Base-by-base conservation (phyloP, 2,113 vertebrate species). In the Entelurus aequoreus region DNA sequence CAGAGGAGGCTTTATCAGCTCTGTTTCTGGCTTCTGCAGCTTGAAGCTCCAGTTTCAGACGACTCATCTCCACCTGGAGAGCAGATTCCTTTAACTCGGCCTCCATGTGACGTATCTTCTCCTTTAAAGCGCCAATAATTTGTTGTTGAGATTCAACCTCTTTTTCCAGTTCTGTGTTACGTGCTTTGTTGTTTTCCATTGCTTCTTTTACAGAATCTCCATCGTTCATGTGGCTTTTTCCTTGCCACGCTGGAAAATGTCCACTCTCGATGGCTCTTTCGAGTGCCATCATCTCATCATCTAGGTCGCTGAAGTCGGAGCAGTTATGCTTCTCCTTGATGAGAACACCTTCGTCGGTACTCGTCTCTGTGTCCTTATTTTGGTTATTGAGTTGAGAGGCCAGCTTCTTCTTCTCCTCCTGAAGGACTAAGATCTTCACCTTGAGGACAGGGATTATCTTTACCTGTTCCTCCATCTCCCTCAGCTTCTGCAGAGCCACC, bases 361-460 rank as follows among this genome's bases (percentile, higher is more conserved):
- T 65, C 14, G 42, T 84, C 6, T 92, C 40, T 0, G 86, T 66
- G 0, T 83, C 90, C 65, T 92, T 88, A 8, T 77, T 92, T 66
- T 92, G 92, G 60, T 65, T 92, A 78, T 93, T 94, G 11, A 94
- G 85, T 77, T 94, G 91, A 0, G 89, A 90, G 36, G 87, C 83
- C 68, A 99, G 81, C 58, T 96, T 93, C 68, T 93, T 90, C 65
- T 95, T 98, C 81, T 99, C 97, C 67, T 98, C 95, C 69, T 96
- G 94, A 63, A 99, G 88, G 62, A 96, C 94, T 1, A 94, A 93
- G 71, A 99, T 97, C 84, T 95, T 98, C 0, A 97, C 95, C 79
- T 95, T 94, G n/a, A 99, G 90, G 61, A 98, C 88, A 0, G 97
- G 96, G 77, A 99, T 97, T n/a, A 92, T 92, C 60, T 94, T 94